Conservation (phyloP, 2,113 vertebrate species). For the Tetrax tetrax region DNA sequence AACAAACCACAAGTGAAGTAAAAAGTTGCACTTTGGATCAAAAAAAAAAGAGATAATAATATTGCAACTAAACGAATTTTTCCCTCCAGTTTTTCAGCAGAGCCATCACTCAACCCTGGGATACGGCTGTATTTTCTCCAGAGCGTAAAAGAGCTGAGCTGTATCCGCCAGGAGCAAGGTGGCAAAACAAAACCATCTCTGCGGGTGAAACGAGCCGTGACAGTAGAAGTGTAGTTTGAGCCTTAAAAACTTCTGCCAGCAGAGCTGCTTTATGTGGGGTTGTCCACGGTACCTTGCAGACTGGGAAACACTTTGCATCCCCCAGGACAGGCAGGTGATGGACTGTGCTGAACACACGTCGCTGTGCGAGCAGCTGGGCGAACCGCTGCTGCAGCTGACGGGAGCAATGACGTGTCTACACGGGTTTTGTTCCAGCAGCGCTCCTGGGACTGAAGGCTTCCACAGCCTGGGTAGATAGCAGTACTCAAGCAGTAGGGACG, state of each 20-base stretch:
- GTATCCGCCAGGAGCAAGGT: background rate
- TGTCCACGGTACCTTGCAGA: background rate
- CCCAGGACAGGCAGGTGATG: background rate
- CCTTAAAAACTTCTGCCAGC: background rate
- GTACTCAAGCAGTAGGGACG: background rate
- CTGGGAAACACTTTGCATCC: background rate
- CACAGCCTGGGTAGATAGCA: background rate
- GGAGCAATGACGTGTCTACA: accelerated
- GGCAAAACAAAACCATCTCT: background rate
- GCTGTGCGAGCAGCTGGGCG: accelerated
- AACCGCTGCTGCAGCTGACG: background rate
- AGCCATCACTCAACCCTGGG: background rate
- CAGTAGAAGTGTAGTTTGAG: background rate
- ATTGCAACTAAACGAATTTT: background rate
- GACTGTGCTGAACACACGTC: background rate
- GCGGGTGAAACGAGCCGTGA: background rate
- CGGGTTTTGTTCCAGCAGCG: background rate
- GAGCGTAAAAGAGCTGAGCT: background rate
- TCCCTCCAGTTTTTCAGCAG: background rate
- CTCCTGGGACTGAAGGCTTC: background rate
- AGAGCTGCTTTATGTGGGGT: background rate
- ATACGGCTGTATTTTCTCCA: background rate
- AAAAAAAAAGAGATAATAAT: background rate
- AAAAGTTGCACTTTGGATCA: background rate
- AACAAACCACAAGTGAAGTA: background rate